A percentile compares a stretch with the other conserved stretches of the same genome.
These are phyloP conservation scores for Enteromius argenteus DNA, from an alignment of 2,797 vertebrate species.

Conservation along the genomic window DNA sequence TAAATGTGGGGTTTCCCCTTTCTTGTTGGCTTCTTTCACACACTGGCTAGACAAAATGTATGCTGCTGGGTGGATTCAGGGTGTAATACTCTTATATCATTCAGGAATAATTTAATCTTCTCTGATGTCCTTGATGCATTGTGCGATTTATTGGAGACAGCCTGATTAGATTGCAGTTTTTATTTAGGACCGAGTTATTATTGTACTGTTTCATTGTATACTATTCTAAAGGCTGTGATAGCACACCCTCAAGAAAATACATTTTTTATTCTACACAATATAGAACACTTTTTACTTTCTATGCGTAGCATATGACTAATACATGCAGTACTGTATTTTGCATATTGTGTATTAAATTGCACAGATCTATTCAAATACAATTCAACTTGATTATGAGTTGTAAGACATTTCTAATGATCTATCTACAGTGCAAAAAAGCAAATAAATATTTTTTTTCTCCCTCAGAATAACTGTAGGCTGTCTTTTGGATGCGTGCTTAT, in stretches of 20 bases:
- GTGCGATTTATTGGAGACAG: background rate
- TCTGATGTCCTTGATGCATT: background rate
- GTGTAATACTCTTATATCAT: slow-evolving; percentile 33
- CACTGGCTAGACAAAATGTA: slow-evolving; percentile 12
- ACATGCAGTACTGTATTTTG: background rate
- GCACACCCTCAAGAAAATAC: background rate
- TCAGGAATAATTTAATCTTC: slow-evolving; percentile 21
- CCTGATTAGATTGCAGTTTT: background rate
- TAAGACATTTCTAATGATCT: background rate
- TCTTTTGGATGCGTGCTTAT: no score
- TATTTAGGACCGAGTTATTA: background rate
- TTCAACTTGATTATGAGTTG: background rate
- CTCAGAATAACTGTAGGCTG: background rate
- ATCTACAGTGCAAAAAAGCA: background rate
- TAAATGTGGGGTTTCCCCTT: background rate
- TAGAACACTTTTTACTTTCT: background rate
- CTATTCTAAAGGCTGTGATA: background rate
- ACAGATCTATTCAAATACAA: background rate
- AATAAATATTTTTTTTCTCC: background rate
- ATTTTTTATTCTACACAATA: background rate
- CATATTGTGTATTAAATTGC: background rate
- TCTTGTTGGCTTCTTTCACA: background rate
- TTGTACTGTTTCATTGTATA: background rate
- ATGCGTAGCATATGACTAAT: background rate
- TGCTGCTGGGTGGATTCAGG: slow-evolving; percentile 8